Evolutionary conservation across 2,888 invertebrate species (phyloP), one percentile per base, ranked within the genome.

Genomic region (Spialia ferax): DNA sequence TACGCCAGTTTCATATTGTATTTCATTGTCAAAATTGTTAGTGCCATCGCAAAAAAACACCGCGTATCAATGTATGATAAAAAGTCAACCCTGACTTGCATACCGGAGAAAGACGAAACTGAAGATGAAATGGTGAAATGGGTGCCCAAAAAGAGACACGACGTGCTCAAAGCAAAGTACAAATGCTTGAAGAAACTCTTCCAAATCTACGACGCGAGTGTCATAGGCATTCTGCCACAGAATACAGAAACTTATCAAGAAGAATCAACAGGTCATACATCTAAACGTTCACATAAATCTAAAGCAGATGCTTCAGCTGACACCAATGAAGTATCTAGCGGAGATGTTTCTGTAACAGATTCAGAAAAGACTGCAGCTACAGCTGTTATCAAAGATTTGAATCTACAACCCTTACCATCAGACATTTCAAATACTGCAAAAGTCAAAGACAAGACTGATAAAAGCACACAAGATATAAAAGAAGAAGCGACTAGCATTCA

Each of bases 111-210:
- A 1, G 81, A 79, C 18, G 91, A 89, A 42, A 75, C 59, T 0
- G 86, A 84, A 0, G 86, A 87, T 5, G 73, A 72, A 3, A 69
- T 74, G 0, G 64, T 77, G 0, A 91, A 90, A 82, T 93, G 92
- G 92, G 91, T 93, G 22, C 88, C 93, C 0, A 93, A 92, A 74
- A 92, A 92, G 59, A 92, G 91, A 70, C 93, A 93, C 55, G 93
- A 93, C 64, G 88, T 91, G 0, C 74, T 93, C 0, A 93, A 93
- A 76, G 92, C 91, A 0, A 93, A 93, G 70, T 93, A 93, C 64
- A 93, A 91, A 75, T 93, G 92, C 69, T 72, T 93, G 64, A 93
- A 93, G 73, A 92, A 93, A 70, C 76, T 93, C 0, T 93, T 93
- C 56, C 92, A 93, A 74, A 86, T 93, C 2, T 92, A 92, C 67